These are phyloP conservation scores for Kryphioiulus occultus DNA, from an alignment of 2,888 invertebrate species.

Conservation along the genomic window DNA sequence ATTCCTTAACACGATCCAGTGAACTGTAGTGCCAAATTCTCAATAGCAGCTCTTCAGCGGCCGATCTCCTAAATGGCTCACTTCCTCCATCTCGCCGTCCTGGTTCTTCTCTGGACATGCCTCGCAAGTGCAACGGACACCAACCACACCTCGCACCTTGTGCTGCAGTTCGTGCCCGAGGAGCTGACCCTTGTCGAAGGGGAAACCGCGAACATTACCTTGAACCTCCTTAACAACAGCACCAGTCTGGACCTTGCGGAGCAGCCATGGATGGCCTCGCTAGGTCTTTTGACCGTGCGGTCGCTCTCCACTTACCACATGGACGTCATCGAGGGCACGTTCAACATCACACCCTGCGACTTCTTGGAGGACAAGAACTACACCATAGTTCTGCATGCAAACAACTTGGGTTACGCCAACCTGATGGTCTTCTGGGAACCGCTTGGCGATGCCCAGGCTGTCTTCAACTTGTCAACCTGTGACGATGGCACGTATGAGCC, in stretches of 20 bases:
- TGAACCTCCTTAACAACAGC: not conserved
- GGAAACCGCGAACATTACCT: not conserved
- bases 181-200: not conserved
- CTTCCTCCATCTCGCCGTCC: not conserved
- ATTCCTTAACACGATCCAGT: not conserved
- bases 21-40: not conserved
- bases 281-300: not conserved
- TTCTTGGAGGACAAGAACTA: not conserved
- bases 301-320: not conserved
- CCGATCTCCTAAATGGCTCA: not conserved
- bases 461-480: not conserved
- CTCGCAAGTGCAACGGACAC: not conserved
- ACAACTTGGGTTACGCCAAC: slow-evolving; percentile 15
- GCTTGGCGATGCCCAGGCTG: not conserved
- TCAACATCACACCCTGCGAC: not conserved
- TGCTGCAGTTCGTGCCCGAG: not conserved
- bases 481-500: not conserved
- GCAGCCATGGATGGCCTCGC: not conserved
- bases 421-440: not conserved
- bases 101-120: not conserved
- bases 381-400: not conserved
- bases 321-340: slow-evolving; percentile 29
- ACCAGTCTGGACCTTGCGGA: not conserved
- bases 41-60: not conserved
- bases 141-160: not conserved